Evolutionary conservation across 2,113 vertebrate species (phyloP), one percentile per base, ranked within the genome.

Genomic region (Calcarius ornatus): DNA sequence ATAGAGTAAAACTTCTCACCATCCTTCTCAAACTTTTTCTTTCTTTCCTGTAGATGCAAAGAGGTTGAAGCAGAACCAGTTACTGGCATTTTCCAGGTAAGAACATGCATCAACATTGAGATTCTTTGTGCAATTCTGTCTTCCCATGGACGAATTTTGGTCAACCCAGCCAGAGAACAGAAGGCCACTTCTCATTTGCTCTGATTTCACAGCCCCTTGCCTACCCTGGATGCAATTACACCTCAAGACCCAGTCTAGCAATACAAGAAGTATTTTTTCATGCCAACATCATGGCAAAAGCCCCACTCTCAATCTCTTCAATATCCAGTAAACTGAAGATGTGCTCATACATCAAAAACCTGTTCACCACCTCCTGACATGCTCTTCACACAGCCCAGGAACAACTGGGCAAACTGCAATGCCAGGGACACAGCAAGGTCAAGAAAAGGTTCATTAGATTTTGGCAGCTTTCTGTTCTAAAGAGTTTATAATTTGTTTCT

Each of bases 1-100:
- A 99, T 98, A 51, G 99, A 99, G 97, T 99, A 99, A 97, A 99
- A 99, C 78, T 98, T 99, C 82, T 99, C 99, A 53, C 99, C 98
- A 92, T 99, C 99, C 88, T 99, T 99, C 95, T 99, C 99, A 95
- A 99, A 99, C 96, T 99, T 99, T 88, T 99, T 99, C 95, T 98
- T 99, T 88, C 98, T 98, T 54, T 99, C 99, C 99, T 99, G 97
- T 43, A 97, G 33, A 33, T 81, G 43, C 12, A 82, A 81, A 93
- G 33, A 96, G 33, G 88, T 96, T 95, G 81, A 50, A 69, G 69
- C 28, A 96, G 31, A 94, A 88, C 15, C 35, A 28, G 15, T 77
- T 73, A 87, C 0, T 61, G 77, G 28, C 10, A 7, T 69, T 79
- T 85, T 50, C 43, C 56, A 80, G 50, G 7, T 5, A 61, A 64